Evolutionary conservation across 1,140 invertebrate species (phyloP).

Genomic region (Calycopis cecrops): DNA sequence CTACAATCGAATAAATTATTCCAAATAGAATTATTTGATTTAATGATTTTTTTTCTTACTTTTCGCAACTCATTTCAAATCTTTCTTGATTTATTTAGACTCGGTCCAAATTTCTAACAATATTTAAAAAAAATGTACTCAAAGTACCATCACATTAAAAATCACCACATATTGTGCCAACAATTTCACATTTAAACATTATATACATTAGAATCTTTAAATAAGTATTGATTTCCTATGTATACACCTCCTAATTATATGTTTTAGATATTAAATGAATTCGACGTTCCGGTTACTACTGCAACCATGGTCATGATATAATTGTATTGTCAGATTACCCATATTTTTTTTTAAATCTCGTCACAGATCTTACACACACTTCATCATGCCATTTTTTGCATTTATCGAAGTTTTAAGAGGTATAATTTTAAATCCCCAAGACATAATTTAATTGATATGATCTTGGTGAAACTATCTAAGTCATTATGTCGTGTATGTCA

Average conservation of each 20-base stretch:
- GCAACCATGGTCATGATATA: background rate
- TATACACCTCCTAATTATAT: background rate
- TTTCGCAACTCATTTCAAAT: background rate
- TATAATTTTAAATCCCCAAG: too few relatives aligned
- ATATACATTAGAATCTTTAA: too few relatives aligned
- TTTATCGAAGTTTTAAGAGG: too few relatives aligned
- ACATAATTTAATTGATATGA: background rate
- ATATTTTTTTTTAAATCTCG: too few relatives aligned
- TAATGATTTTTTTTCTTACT: background rate
- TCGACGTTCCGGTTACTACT: background rate
- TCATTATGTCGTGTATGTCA: too few relatives aligned
- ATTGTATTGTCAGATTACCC: too few relatives aligned
- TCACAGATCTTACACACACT: too few relatives aligned
- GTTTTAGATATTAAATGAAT: background rate
- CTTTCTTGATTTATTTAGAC: constrained; percentile 4
- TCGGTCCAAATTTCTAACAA: constrained; percentile 39
- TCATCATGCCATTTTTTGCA: too few relatives aligned
- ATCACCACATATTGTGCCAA: constrained; percentile 10
- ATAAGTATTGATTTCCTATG: background rate
- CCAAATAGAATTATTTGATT: background rate
- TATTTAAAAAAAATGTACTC: constrained; percentile 50
- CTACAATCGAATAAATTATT: background rate
- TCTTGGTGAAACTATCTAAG: background rate
- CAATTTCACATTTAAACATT: constrained; percentile 19
- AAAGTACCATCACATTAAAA: constrained; percentile 49